phyloP scores from a whole-genome alignment of 2,888 invertebrate species.

The Aphodius granarius region DNA sequence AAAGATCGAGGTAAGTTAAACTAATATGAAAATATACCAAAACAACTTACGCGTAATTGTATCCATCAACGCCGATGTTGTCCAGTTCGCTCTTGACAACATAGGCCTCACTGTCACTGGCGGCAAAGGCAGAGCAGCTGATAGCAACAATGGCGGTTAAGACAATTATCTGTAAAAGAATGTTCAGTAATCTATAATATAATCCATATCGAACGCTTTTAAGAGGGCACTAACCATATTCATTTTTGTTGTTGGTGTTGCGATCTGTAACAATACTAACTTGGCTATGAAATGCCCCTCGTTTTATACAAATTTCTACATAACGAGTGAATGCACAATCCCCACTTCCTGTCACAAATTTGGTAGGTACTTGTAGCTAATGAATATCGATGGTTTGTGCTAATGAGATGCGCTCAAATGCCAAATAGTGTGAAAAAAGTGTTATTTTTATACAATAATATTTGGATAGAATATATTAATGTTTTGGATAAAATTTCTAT shows the following conservation, averaged over 20 bases:
- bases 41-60: constrained; percentile 43
- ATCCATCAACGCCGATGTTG: constrained; percentile 57
- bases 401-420: not conserved
- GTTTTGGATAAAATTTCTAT: too few relatives aligned
- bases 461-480: too few relatives aligned
- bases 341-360: not conserved
- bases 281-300: not conserved
- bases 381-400: not conserved
- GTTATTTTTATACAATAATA: too few relatives aligned
- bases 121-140: constrained; percentile 17
- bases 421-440: not conserved
- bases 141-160: constrained; percentile 32
- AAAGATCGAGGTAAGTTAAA: constrained; percentile 28
- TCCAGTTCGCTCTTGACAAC: constrained; percentile 63
- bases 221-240: constrained; percentile 19
- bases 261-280: not conserved
- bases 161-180: constrained; percentile 32
- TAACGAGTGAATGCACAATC: not conserved
- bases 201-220: not conserved
- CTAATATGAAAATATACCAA: not conserved
- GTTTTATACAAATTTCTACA: not conserved
- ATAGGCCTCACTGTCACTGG: constrained; percentile 57
- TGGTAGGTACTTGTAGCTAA: not conserved
- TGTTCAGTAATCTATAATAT: not conserved
- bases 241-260: constrained; percentile 17